Conservation (phyloP, 2,797 vertebrate genomes). For the Florisuga fusca region DNA sequence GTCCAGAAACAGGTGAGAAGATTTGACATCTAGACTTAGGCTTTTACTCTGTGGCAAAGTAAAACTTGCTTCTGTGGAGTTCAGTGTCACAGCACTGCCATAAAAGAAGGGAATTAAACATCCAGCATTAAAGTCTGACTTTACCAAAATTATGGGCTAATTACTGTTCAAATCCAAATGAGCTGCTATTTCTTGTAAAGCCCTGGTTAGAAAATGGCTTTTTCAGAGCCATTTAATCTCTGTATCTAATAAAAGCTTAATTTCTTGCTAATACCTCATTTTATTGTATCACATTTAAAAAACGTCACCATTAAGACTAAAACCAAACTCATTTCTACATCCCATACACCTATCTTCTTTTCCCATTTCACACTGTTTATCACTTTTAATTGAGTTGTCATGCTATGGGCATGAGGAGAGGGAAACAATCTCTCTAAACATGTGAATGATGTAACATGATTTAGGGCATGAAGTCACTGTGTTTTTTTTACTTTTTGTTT, state of each 20-base stretch:
- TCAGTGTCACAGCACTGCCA: neutral
- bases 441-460: neutral
- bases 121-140: neutral
- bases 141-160: neutral
- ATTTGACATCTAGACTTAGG: neutral
- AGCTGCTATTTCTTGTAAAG: neutral
- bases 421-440: neutral
- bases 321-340: neutral
- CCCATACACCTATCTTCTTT: neutral
- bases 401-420: neutral
- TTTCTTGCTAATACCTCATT: neutral
- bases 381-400: neutral
- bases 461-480: neutral
- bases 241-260: neutral
- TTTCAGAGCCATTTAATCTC: no score
- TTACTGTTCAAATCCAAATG: neutral
- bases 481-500: no score
- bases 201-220: neutral
- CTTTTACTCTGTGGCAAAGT: neutral
- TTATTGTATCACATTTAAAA: neutral
- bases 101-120: neutral
- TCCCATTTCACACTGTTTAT: neutral
- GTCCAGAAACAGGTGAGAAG: neutral
- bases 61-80: neutral
- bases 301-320: neutral